A percentile compares a stretch with the other conserved stretches of the same genome.
These are phyloP conservation scores for Mesaphorura yosii DNA, from an alignment of 1,140 invertebrate species.

Conservation along the genomic window DNA sequence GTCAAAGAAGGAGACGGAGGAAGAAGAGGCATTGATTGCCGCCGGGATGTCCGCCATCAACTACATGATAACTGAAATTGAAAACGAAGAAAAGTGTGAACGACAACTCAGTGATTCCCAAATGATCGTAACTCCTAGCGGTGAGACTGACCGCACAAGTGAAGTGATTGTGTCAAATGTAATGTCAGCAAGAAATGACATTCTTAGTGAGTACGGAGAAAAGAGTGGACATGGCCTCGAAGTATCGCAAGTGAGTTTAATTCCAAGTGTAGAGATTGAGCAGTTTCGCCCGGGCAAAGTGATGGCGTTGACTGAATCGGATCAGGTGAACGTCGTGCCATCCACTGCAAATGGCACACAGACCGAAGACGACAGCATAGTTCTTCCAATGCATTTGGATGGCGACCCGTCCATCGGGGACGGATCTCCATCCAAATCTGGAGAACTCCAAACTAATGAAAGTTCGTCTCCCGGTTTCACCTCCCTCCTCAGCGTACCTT, in stretches of 20 bases:
- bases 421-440: slow-evolving; percentile 27
- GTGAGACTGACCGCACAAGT: neutral
- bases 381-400: slow-evolving; percentile 20
- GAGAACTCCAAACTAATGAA: slow-evolving; percentile 10
- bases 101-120: neutral
- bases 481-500: slow-evolving; percentile 28
- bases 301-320: neutral
- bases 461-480: slow-evolving; percentile 19
- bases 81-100: slow-evolving; percentile 15
- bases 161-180: neutral
- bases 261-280: neutral
- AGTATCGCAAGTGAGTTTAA: too few relatives aligned
- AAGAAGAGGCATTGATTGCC: slow-evolving; percentile 20
- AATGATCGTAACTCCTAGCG: neutral
- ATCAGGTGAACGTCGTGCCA: neutral
- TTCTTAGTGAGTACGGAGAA: too few relatives aligned
- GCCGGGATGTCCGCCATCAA: slow-evolving; percentile 13
- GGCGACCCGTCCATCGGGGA: slow-evolving; percentile 15
- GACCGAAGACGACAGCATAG: neutral
- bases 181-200: too few relatives aligned
- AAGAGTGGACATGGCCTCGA: too few relatives aligned
- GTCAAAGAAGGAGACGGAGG: slow-evolving; percentile 15
- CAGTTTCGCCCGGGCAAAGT: neutral
- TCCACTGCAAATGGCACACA: neutral
- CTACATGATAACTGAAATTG: slow-evolving; percentile 17